A percentile compares a stretch with the other conserved stretches of the same genome.
phyloP scores from a whole-genome alignment of 2,113 vertebrate species.

The Xiphorhynchus elegans region DNA sequence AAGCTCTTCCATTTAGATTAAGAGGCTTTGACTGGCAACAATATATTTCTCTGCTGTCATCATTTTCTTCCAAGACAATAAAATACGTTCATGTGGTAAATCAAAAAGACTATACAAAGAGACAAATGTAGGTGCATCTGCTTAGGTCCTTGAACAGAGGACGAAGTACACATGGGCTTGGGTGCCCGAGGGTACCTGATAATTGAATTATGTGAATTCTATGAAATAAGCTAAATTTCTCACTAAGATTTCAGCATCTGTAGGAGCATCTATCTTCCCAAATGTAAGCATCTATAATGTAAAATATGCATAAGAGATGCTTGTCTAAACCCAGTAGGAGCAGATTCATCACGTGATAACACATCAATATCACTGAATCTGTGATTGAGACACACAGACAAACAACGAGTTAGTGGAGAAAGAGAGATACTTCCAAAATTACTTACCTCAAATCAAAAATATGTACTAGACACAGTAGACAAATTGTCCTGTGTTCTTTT shows the following conservation, averaged over 20 bases:
- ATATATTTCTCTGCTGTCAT: constrained; percentile 27
- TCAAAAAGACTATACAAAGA: constrained; percentile 6
- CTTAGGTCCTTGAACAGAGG: background rate
- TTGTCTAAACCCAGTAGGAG: background rate
- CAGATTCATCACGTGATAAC: background rate
- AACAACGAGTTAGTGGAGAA: background rate
- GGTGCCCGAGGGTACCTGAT: background rate
- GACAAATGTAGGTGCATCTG: background rate
- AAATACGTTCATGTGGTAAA: constrained; percentile 29
- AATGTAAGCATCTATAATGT: background rate
- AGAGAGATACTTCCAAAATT: background rate
- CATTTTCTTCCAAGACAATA: constrained; percentile 8
- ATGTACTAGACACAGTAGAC: background rate
- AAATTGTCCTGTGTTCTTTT: background rate
- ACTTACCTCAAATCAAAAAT: background rate
- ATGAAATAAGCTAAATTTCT: background rate
- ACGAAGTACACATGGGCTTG: background rate
- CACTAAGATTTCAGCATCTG: background rate
- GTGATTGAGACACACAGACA: background rate
- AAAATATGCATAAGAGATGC: background rate
- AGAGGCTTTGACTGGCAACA: constrained; percentile 33
- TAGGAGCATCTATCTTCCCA: background rate
- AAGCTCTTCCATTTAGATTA: constrained; percentile 43
- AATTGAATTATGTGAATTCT: background rate
- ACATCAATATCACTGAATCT: background rate